phyloP scores from a whole-genome alignment of 2,113 vertebrate genomes.

The Lepisosteus oculatus region DNA sequence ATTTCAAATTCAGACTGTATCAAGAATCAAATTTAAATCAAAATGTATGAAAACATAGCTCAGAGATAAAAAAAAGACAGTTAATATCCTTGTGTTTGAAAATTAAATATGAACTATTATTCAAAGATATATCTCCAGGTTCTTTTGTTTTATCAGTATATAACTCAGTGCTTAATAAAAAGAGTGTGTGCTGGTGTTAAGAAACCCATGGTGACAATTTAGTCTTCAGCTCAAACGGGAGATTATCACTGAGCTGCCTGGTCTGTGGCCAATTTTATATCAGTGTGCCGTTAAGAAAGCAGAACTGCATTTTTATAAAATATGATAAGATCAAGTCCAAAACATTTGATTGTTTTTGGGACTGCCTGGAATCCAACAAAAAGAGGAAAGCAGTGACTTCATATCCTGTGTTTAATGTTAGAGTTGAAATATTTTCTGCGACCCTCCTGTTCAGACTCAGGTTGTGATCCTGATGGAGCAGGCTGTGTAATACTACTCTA shows the following conservation, averaged over 20 bases:
- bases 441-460: constrained; percentile 39
- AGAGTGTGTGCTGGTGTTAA: too few relatives aligned
- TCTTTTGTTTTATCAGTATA: too few relatives aligned
- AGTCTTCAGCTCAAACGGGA: neutral
- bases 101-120: too few relatives aligned
- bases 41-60: too few relatives aligned
- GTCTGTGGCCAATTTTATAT: neutral
- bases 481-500: constrained; percentile 31
- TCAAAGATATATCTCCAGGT: too few relatives aligned
- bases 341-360: neutral
- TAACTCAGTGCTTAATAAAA: too few relatives aligned
- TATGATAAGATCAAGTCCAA: neutral
- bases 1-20: too few relatives aligned
- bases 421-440: constrained; percentile 38
- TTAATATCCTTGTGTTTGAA: too few relatives aligned
- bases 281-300: neutral
- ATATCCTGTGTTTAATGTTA: constrained; percentile 29
- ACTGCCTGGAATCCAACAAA: constrained; percentile 19
- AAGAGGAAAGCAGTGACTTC: constrained; percentile 4
- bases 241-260: neutral
- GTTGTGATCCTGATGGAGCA: constrained; percentile 44
- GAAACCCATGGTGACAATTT: neutral
- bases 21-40: too few relatives aligned
- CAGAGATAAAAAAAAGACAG: too few relatives aligned
- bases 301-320: neutral